These are phyloP conservation scores for Penaeus japonicus DNA, from an alignment of 1,140 invertebrate genomes.

Conservation along the genomic window DNA sequence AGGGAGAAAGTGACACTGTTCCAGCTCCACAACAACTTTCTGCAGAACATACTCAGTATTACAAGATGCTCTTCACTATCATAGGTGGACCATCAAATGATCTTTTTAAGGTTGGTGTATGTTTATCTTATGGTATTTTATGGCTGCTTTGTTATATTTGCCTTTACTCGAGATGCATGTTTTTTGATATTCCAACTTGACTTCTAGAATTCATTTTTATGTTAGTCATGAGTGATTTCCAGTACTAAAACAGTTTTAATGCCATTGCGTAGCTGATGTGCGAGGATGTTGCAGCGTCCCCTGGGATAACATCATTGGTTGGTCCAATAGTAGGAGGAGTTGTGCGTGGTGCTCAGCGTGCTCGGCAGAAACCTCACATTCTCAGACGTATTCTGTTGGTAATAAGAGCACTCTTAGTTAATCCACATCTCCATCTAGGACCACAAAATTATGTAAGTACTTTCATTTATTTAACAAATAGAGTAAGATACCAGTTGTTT, in stretches of 20 bases:
- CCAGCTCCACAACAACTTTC: constrained; percentile 24
- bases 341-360: constrained; percentile 49
- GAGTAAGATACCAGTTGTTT: background rate
- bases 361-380: constrained; percentile 53
- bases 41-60: constrained; percentile 37
- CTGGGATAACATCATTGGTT: constrained; percentile 45
- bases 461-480: background rate
- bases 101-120: constrained; percentile 35
- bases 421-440: constrained; percentile 49
- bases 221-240: background rate
- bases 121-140: background rate
- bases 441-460: constrained; percentile 57
- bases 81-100: constrained; percentile 45
- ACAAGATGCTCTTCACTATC: constrained; percentile 35
- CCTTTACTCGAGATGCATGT: background rate
- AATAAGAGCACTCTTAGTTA: constrained; percentile 50
- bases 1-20: constrained; percentile 19
- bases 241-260: background rate
- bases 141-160: background rate
- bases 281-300: constrained; percentile 40
- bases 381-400: constrained; percentile 50
- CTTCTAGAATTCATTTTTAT: too few relatives aligned
- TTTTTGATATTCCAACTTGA: too few relatives aligned
- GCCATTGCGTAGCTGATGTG: constrained; percentile 2
- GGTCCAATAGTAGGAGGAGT: constrained; percentile 49